Evolutionary conservation across 30 jellyfish, hydroid and myxozoan species (phyloP).

Genomic region (Aurelia aurita): DNA sequence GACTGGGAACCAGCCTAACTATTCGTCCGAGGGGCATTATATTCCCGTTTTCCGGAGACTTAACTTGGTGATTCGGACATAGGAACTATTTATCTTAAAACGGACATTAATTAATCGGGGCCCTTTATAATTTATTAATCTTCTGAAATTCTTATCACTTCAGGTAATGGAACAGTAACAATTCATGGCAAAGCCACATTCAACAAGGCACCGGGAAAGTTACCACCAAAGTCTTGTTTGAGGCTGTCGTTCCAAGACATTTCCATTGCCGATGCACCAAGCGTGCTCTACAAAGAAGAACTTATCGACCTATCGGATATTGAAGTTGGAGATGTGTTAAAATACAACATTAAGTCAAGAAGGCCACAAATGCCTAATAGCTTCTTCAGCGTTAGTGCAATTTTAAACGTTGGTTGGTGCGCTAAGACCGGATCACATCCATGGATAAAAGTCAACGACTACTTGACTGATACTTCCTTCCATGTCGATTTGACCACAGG

Average conservation of each 20-base stretch:
- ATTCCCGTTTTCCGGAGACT: no score
- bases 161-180: constrained; percentile 53
- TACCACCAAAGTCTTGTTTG: constrained; percentile 79
- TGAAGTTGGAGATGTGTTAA: constrained; percentile 13
- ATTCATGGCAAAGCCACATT: constrained; percentile 67
- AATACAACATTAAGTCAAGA: constrained; percentile 30
- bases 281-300: constrained; percentile 38
- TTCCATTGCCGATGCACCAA: constrained; percentile 67
- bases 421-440: constrained; percentile 2
- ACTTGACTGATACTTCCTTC: constrained; percentile 52
- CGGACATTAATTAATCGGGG: no score
- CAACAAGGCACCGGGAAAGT: constrained; percentile 45
- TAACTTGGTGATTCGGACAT: no score
- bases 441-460: constrained; percentile 63
- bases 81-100: no score
- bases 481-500: constrained; percentile 22
- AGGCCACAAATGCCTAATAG: constrained; percentile 35
- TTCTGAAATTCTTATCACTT: not conserved
- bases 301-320: constrained; percentile 58
- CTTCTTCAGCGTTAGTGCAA: constrained; percentile 64
- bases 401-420: constrained; percentile 85
- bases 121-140: no score
- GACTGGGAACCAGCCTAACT: no score
- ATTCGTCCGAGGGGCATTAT: no score
- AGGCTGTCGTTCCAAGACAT: constrained; percentile 49